phyloP scores from a whole-genome alignment of 2,888 invertebrate genomes.

The Drosophila anomalata region DNA sequence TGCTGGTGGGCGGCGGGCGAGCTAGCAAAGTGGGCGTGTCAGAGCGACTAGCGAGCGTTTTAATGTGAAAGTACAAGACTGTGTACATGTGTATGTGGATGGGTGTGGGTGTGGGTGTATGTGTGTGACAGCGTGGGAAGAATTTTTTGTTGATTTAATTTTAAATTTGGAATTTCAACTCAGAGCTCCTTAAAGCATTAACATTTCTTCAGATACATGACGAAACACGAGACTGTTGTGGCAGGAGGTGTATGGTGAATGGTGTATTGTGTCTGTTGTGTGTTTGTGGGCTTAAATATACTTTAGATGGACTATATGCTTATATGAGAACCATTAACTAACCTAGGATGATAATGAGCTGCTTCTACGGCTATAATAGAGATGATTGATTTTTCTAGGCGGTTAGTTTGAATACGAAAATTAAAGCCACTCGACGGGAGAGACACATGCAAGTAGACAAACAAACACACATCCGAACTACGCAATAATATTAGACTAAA shows the following conservation, averaged over 20 bases:
- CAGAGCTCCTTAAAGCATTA: background rate
- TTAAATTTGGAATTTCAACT: constrained; percentile 15
- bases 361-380: constrained; percentile 13
- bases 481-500: constrained; percentile 37
- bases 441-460: constrained; percentile 60
- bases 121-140: constrained; percentile 36
- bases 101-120: constrained; percentile 7
- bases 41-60: constrained; percentile 48
- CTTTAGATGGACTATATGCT: constrained; percentile 8
- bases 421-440: constrained; percentile 29
- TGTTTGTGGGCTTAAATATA: constrained; percentile 11
- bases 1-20: constrained; percentile 43
- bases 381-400: constrained; percentile 16
- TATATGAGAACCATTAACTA: constrained; percentile 19
- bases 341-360: constrained; percentile 37
- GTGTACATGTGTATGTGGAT: constrained; percentile 20
- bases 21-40: constrained; percentile 53
- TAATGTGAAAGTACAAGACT: constrained; percentile 25
- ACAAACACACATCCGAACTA: constrained; percentile 62
- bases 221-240: constrained; percentile 16
- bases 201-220: constrained; percentile 27
- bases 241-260: constrained; percentile 10
- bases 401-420: constrained; percentile 33
- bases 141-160: constrained; percentile 4
- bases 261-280: constrained; percentile 16